These are phyloP conservation scores for Apodemus agrarius DNA, from an alignment of 2,797 vertebrate species.

Conservation along the genomic window DNA sequence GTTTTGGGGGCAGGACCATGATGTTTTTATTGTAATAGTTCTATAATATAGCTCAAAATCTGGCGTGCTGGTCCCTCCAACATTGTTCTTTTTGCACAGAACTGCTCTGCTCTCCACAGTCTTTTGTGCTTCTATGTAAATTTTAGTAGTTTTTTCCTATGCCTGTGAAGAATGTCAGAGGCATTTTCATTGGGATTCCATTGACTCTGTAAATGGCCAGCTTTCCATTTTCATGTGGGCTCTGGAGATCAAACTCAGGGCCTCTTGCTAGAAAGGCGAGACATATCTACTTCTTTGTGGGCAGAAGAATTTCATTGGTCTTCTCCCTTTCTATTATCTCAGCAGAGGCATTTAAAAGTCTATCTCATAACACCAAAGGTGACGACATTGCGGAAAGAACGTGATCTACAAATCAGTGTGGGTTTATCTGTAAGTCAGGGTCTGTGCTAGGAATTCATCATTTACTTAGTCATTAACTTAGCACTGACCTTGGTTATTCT, in stretches of 20 bases:
- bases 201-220: neutral
- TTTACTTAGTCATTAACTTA: conserved; percentile 45
- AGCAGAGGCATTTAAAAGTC: neutral
- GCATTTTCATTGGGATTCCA: neutral
- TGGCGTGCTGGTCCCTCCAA: neutral
- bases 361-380: neutral
- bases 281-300: neutral
- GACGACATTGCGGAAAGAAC: neutral
- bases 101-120: neutral
- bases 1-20: neutral
- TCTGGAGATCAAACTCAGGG: neutral
- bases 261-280: neutral
- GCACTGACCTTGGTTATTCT: conserved; percentile 5
- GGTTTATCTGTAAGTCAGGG: neutral
- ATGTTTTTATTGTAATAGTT: conserved; percentile 11
- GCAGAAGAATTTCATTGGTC: neutral
- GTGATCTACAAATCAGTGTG: conserved; percentile 30
- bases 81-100: neutral
- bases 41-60: neutral
- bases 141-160: neutral
- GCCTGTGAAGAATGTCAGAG: neutral
- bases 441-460: conserved; percentile 6
- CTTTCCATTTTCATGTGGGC: neutral
- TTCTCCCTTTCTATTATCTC: conserved; percentile 6
- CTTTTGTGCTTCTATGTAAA: neutral